A percentile compares a stretch with the other conserved stretches of the same genome.
Evolutionary conservation across 1,140 invertebrate genomes (phyloP).

Genomic region (Rhynchophorus ferrugineus): DNA sequence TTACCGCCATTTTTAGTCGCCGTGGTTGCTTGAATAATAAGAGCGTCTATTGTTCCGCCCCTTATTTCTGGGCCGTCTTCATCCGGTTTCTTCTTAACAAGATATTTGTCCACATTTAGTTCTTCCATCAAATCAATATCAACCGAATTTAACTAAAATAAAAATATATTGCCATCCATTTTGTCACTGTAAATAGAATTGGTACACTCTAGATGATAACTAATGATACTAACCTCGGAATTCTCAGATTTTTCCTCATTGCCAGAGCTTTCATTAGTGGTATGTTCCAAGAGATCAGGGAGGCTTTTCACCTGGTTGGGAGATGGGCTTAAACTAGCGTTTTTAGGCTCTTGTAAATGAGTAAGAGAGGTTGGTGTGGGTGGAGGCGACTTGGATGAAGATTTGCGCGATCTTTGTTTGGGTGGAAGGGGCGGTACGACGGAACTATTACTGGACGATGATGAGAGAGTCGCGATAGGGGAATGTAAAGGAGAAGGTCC

Average conservation of each 20-base stretch:
- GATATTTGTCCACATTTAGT: conserved; percentile 68
- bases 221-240: conserved; percentile 10
- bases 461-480: conserved; percentile 23
- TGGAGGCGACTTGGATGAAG: conserved; percentile 33
- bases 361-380: conserved; percentile 37
- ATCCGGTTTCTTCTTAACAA: conserved; percentile 67
- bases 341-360: conserved; percentile 40
- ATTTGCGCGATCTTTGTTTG: conserved; percentile 44
- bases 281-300: conserved; percentile 38
- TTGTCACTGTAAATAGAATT: neutral
- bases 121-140: conserved; percentile 59
- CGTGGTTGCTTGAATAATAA: conserved; percentile 89
- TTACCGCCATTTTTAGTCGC: conserved; percentile 71
- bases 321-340: conserved; percentile 7
- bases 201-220: neutral
- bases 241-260: conserved; percentile 26
- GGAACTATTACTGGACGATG: conserved; percentile 17
- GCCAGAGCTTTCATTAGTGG: conserved; percentile 22
- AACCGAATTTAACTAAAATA: conserved; percentile 9
- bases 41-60: conserved; percentile 82
- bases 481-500: conserved; percentile 33
- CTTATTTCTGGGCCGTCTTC: conserved; percentile 84
- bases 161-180: neutral
- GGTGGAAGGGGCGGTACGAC: conserved; percentile 64
- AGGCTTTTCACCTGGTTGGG: conserved; percentile 30